Conservation (phyloP, 35 echinoderm and acorn worm species). For the Ophioderma brevispina region DNA sequence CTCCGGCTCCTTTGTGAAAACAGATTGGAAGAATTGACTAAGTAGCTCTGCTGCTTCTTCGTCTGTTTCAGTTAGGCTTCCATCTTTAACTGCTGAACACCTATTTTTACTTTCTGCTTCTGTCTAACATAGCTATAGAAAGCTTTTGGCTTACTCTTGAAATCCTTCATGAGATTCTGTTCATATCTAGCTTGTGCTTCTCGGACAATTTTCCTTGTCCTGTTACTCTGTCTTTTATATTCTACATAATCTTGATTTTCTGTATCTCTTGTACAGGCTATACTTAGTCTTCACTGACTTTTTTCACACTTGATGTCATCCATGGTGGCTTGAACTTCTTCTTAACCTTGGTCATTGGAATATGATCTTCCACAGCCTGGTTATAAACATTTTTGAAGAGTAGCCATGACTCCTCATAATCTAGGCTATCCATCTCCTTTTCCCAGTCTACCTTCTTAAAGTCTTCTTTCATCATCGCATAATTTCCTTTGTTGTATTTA, state of each 20-base stretch:
- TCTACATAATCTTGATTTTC: background rate
- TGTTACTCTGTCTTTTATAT: slow-evolving; percentile 8
- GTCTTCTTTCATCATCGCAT: background rate
- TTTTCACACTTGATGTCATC: background rate
- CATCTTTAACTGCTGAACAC: background rate
- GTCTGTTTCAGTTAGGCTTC: background rate
- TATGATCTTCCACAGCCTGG: background rate
- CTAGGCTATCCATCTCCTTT: background rate
- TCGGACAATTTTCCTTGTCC: background rate
- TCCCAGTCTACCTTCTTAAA: background rate
- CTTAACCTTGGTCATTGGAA: background rate
- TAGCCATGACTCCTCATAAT: slow-evolving; percentile 6
- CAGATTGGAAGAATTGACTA: slow-evolving; percentile 24
- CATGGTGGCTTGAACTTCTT: background rate
- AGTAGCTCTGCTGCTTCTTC: slow-evolving; percentile 11
- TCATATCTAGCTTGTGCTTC: slow-evolving; percentile 6
- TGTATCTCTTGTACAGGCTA: slow-evolving; percentile 15
- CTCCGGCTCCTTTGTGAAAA: slow-evolving; percentile 4
- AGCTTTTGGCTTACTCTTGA: slow-evolving; percentile 11
- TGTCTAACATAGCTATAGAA: slow-evolving; percentile 23
- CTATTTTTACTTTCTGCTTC: slow-evolving; percentile 19
- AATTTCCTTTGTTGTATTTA: background rate
- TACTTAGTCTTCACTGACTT: slow-evolving; percentile 15
- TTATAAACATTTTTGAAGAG: background rate
- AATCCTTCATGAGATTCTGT: background rate